Conservation (phyloP, 2,888 invertebrate genomes). For the Phengaris arion region DNA sequence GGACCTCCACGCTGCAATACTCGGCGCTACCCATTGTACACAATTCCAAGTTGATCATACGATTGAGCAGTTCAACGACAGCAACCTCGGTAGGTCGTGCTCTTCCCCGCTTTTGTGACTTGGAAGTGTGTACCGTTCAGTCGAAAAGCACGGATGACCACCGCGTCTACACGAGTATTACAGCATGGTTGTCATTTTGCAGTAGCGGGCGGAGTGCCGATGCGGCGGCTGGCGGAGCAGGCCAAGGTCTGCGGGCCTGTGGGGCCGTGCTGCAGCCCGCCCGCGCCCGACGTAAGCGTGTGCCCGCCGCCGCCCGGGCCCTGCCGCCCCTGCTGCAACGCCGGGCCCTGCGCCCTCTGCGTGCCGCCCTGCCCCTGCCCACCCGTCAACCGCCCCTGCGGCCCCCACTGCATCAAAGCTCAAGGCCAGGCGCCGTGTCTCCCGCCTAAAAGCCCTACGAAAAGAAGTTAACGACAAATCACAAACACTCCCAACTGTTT, state of each 20-base stretch:
- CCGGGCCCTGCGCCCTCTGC: constrained; percentile 2
- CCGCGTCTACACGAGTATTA: constrained; percentile 55
- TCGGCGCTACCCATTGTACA: not conserved
- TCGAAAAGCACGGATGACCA: constrained; percentile 23
- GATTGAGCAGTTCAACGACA: not conserved
- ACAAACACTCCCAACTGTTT: too few species aligned
- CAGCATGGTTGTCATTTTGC: constrained; percentile 60
- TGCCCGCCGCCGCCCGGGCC: constrained; percentile 14
- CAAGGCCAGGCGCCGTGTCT: not conserved
- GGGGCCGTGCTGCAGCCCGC: not conserved
- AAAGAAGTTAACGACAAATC: not conserved
- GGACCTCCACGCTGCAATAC: constrained; percentile 20
- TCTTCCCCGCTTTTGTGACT: not conserved
- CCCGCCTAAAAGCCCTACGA: not conserved
- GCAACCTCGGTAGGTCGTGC: not conserved
- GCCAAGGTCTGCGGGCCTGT: not conserved
- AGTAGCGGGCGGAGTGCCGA: constrained; percentile 59
- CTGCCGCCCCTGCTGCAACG: not conserved
- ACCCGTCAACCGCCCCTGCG: not conserved
- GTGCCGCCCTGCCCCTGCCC: constrained; percentile 1
- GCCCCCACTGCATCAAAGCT: not conserved
- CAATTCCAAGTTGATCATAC: not conserved
- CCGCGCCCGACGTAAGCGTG: not conserved
- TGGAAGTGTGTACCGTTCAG: not conserved
- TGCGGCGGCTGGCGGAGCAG: constrained; percentile 64